These are phyloP conservation scores for Acrobasis suavella DNA, from an alignment of 2,888 invertebrate species.

Conservation along the genomic window DNA sequence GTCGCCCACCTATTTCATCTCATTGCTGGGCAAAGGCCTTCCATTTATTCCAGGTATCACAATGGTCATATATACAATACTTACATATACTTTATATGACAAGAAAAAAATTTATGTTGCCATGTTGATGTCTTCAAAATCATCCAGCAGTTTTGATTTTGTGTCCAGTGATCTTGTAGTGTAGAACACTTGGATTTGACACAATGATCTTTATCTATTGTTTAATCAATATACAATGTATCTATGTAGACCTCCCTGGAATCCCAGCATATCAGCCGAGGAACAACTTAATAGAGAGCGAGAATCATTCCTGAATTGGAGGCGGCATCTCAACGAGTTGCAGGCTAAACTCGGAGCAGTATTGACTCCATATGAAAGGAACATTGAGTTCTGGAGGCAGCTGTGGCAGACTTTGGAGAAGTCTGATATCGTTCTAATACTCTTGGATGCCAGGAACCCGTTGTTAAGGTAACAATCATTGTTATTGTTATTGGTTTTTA, in stretches of 20 bases:
- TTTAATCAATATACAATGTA: no score
- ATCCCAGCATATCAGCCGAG: slow-evolving; percentile 87
- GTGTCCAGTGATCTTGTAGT: no score
- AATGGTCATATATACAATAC: no score
- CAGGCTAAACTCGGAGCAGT: slow-evolving; percentile 90
- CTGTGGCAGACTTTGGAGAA: slow-evolving; percentile 99
- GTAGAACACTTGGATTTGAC: no score
- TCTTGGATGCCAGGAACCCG: slow-evolving; percentile 98
- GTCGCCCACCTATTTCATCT: no score
- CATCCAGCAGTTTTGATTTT: no score
- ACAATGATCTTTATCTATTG: no score
- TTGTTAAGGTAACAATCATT: slow-evolving; percentile 83
- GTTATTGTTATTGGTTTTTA: not conserved
- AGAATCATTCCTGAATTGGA: slow-evolving; percentile 94
- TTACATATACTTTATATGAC: no score
- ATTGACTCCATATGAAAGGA: slow-evolving; percentile 98
- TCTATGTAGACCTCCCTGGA: slow-evolving; percentile 89
- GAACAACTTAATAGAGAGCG: slow-evolving; percentile 91
- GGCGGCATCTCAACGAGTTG: slow-evolving; percentile 89
- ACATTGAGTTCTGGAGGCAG: slow-evolving; percentile 99
- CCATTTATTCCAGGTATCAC: no score
- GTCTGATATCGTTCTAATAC: slow-evolving; percentile 95
- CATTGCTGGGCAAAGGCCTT: no score
- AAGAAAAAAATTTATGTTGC: no score
- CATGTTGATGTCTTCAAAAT: no score